These are phyloP conservation scores for Drosophila nasuta DNA, from an alignment of 1,140 invertebrate species.

Conservation along the genomic window DNA sequence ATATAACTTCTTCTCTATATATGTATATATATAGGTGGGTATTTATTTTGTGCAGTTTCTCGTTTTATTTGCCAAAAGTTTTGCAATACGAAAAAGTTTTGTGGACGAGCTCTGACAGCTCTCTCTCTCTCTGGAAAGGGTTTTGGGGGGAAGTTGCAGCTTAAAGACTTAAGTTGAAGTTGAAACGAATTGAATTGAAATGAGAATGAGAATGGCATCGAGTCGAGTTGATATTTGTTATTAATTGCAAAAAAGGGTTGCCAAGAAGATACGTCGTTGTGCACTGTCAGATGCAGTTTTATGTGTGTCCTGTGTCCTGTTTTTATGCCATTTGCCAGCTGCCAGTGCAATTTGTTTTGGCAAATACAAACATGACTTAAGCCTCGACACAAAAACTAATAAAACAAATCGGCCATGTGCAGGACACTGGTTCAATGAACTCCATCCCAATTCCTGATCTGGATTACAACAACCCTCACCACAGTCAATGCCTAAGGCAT, in stretches of 20 bases:
- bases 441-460: constrained; percentile 17
- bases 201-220: constrained; percentile 12
- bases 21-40: constrained; percentile 11
- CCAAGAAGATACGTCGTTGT: constrained; percentile 48
- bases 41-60: constrained; percentile 36
- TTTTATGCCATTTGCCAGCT: constrained; percentile 56
- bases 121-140: not conserved
- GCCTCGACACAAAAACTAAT: constrained; percentile 62
- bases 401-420: constrained; percentile 79
- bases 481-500: constrained; percentile 45
- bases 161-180: constrained; percentile 35
- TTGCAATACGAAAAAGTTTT: constrained; percentile 70
- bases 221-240: constrained; percentile 59
- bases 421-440: constrained; percentile 73
- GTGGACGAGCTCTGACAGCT: constrained; percentile 30
- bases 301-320: constrained; percentile 27
- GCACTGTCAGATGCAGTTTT: constrained; percentile 27
- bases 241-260: constrained; percentile 73
- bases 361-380: constrained; percentile 44
- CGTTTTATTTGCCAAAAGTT: constrained; percentile 69
- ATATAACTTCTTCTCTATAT: constrained; percentile 18
- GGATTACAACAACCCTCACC: constrained; percentile 37
- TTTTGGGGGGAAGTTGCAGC: not conserved
- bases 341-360: constrained; percentile 63
- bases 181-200: constrained; percentile 25